Base-by-base conservation (phyloP, 2,888 invertebrate species). In the Dynastes hyllus region DNA sequence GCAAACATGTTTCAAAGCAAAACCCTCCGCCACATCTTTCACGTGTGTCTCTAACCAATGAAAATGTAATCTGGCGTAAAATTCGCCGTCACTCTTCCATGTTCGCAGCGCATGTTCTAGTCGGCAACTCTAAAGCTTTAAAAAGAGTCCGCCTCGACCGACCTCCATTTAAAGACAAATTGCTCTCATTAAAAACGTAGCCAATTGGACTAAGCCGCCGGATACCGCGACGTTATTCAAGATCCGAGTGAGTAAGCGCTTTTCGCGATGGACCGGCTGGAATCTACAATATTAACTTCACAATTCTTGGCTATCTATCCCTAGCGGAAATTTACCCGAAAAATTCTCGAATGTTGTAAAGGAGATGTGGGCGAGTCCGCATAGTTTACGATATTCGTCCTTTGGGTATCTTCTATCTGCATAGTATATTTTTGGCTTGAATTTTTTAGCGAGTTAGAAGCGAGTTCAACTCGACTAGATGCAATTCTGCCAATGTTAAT, bases 51-150 rank as follows among this genome's bases (percentile, higher is more conserved):
- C n/a, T 27, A 22, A 22, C 22, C 55, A 67, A 40, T 67, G 45
- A 45, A 67, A 40, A 67, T 67, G 45, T 67, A 67, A 67, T 67
- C 66, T 67, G 22, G 66, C 66, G 66, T 67, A 67, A 67, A 67
- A 67, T 67, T 11, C 45, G 66, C 22, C 45, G 22, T 40, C 63
- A 13, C 63, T 11, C 11, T 11, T 22, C 27, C 63, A 63, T 63
- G 63, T 29, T 27, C 63, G 29, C 8, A 45, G 45, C 45, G 45
- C 45, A 45, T 6, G 29, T 27, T 29, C 32, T n/a, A 13, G 29
- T 9, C 27, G 29, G 27, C 45, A 45, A 45, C 45, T 11, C 45
- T 13, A 32, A 13, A 29, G 29, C 32, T 32, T 63, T 63, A 32
- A 63, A 63, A 63, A 63, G 13, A 2, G 32, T 22, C 29, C 13